These are phyloP conservation scores for Phymatocera aterrima DNA, from an alignment of 2,888 invertebrate species.

Conservation along the genomic window DNA sequence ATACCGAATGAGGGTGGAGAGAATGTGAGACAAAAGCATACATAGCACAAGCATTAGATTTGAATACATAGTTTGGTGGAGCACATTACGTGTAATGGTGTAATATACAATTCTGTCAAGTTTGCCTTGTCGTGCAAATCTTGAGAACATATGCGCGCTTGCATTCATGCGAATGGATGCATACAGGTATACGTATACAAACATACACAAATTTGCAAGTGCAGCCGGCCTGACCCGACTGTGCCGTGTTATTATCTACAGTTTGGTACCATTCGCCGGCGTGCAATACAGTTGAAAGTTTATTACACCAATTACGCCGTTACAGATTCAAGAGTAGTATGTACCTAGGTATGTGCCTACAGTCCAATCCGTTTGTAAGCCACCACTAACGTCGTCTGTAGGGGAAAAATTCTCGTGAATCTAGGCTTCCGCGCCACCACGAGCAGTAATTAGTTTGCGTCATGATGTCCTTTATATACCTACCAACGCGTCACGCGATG, in stretches of 20 bases:
- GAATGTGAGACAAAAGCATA: no score
- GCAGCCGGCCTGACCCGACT: conserved; percentile 25
- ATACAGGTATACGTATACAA: not conserved
- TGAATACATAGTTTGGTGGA: conserved; percentile 48
- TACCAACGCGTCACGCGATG: no score
- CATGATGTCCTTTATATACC: no score
- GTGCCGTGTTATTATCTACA: conserved; percentile 21
- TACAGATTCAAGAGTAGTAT: not conserved
- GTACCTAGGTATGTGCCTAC: not conserved
- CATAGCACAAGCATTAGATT: conserved; percentile 2
- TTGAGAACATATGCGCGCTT: not conserved
- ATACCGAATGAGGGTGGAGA: no score
- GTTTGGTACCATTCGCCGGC: conserved; percentile 31
- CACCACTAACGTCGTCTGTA: no score
- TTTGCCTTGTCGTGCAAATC: conserved; percentile 51
- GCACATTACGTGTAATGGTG: conserved; percentile 55
- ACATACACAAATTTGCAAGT: not conserved
- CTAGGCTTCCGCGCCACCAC: no score
- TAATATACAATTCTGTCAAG: conserved; percentile 55
- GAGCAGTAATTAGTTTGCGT: no score
- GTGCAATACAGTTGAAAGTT: conserved; percentile 22
- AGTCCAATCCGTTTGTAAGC: no score
- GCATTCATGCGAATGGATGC: not conserved
- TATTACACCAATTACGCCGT: conserved; percentile 6
- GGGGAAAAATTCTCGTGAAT: no score